Base-by-base conservation (phyloP, 2,888 invertebrate species). In the Andrena marginata region DNA sequence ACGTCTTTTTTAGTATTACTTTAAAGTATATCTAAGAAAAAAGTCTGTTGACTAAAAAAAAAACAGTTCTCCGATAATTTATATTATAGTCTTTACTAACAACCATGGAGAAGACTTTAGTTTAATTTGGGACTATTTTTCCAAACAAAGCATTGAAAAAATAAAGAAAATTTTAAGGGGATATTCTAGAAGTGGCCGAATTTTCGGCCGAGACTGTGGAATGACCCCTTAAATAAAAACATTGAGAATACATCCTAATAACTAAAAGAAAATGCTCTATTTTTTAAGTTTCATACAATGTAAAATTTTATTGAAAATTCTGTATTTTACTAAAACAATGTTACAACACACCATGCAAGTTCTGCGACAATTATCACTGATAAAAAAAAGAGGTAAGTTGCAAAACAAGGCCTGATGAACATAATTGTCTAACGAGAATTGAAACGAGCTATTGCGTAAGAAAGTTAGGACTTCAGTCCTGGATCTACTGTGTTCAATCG, bases 241-340 rank as follows among this genome's bases (percentile, higher is more conserved):
- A 42, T 4, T 13, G 4, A 42, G 42, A 42, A 42, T 20, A 8
- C 51, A 20, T 20, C 20, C 51, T 51, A 51, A 51, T 51, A 20
- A 51, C 20, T 51, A 51, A 42, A 42, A 42, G 3, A 42, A 56
- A 56, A 4, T 26, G 0, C 8, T 56, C 0, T 10, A 56, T n/a
- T 20, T 20, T 20, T 7, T 8, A 51, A 20, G 16, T 20, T 20
- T 8, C 54, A 7, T 54, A 20, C 8, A n/a, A 8, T 20, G 2
- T 54, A 54, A 54, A 54, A 23, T 54, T 54, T 54, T 54, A 54
- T 54, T 54, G 2, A 54, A 20, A 54, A n/a, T 62, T 62, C 31
- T 20, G 7, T 10, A 51, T 51, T 67, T 51, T n/a, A 5, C 51
- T 2, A 33, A 20, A 29, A 68, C 33, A 20, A 31, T 33, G 23